phyloP scores from a whole-genome alignment of 1,140 invertebrate genomes.

The Glossosoma conforme region DNA sequence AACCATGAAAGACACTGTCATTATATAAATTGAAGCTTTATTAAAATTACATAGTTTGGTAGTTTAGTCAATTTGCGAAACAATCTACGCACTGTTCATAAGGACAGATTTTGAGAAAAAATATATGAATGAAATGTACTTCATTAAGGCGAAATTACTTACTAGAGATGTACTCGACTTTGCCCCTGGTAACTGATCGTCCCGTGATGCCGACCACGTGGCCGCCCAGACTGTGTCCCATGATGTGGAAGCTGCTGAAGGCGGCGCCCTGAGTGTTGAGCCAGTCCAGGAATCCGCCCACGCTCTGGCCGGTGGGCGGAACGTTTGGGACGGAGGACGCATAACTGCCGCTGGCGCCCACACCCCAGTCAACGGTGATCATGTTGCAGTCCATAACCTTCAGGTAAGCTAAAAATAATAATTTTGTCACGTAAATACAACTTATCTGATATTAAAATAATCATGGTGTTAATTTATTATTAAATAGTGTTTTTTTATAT shows the following conservation, averaged over 20 bases:
- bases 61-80: too few relatives aligned
- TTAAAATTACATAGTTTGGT: too few relatives aligned
- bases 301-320: neutral
- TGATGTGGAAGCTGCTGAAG: neutral
- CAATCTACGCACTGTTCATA: too few relatives aligned
- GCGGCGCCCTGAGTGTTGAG: neutral
- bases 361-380: conserved; percentile 52
- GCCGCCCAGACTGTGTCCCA: neutral
- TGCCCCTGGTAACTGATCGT: conserved; percentile 1
- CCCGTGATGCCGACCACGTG: conserved; percentile 27
- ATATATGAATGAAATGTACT: too few relatives aligned
- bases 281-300: neutral
- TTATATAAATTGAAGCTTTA: too few relatives aligned
- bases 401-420: conserved; percentile 38
- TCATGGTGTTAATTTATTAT: conserved; percentile 30
- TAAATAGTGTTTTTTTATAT: too few relatives aligned
- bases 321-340: neutral
- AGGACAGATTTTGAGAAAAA: too few relatives aligned
- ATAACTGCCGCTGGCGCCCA: conserved; percentile 33
- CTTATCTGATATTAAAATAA: conserved; percentile 13
- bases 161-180: conserved; percentile 34
- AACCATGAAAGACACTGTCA: too few relatives aligned
- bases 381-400: conserved; percentile 47
- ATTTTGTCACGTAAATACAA: neutral
- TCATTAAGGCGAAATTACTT: too few relatives aligned